These are phyloP conservation scores for Oncorhynchus mykiss DNA, from an alignment of 2,113 vertebrate genomes.

Conservation along the genomic window DNA sequence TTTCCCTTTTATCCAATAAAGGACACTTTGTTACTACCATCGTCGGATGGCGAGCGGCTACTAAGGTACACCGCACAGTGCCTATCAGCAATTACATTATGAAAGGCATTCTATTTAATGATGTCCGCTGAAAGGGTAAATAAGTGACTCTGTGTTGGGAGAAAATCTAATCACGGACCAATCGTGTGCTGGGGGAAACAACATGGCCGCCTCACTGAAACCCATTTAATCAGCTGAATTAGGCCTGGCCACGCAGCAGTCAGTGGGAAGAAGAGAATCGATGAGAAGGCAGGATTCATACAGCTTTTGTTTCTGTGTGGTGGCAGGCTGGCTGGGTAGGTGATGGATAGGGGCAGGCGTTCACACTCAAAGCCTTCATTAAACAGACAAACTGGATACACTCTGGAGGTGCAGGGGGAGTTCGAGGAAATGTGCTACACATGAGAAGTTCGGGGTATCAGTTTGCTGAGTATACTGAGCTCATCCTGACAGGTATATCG, in stretches of 20 bases:
- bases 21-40: slow-evolving; percentile 30
- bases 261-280: neutral
- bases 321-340: neutral
- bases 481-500: too few relatives aligned
- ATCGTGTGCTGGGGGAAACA: slow-evolving; percentile 37
- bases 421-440: too few relatives aligned
- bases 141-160: slow-evolving; percentile 46
- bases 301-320: neutral
- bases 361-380: too few relatives aligned
- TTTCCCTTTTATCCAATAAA: slow-evolving; percentile 51
- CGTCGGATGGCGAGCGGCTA: neutral
- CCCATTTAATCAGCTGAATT: slow-evolving; percentile 51
- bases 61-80: slow-evolving; percentile 23
- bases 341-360: too few relatives aligned
- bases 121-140: slow-evolving; percentile 47
- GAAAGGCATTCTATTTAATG: slow-evolving; percentile 58
- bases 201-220: slow-evolving; percentile 39
- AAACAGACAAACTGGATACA: too few relatives aligned
- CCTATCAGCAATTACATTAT: slow-evolving; percentile 57
- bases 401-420: too few relatives aligned
- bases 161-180: slow-evolving; percentile 64
- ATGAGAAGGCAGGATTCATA: neutral
- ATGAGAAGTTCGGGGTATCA: too few relatives aligned
- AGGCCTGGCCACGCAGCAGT: neutral
- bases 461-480: too few relatives aligned